phyloP scores from a whole-genome alignment of 2,888 invertebrate genomes.

The Ectemnius continuus region DNA sequence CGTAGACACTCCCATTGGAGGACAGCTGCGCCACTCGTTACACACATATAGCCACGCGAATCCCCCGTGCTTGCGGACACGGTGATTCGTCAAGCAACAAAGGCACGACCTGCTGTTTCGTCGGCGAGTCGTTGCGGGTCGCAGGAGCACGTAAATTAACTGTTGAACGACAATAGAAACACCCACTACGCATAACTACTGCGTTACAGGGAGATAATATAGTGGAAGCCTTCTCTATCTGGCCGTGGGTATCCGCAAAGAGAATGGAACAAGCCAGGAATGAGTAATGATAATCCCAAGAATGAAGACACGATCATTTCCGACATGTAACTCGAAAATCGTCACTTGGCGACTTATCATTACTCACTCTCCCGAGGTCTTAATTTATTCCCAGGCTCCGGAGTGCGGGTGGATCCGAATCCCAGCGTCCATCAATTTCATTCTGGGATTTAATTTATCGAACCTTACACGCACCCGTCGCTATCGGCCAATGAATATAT shows the following conservation, averaged over 20 bases:
- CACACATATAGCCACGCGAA: constrained; percentile 19
- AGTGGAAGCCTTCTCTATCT: constrained; percentile 17
- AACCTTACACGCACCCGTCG: constrained; percentile 46
- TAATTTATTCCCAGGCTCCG: constrained; percentile 46
- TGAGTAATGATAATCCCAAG: constrained; percentile 46
- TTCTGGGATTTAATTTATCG: constrained; percentile 38
- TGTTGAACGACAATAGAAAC: constrained; percentile 26
- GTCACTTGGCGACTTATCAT: constrained; percentile 47
- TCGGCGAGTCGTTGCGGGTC: constrained; percentile 13
- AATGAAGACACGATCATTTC: constrained; percentile 42
- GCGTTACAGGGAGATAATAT: constrained; percentile 24
- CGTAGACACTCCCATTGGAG: constrained; percentile 37
- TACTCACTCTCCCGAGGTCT: constrained; percentile 42
- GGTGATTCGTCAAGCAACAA: constrained; percentile 21
- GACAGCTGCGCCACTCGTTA: constrained; percentile 41
- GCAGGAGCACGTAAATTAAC: constrained; percentile 31
- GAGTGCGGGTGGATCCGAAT: constrained; percentile 34
- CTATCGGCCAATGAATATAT: constrained; percentile 40
- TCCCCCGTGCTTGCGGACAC: constrained; percentile 3
- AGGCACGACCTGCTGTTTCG: constrained; percentile 16
- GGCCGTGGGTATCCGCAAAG: constrained; percentile 4
- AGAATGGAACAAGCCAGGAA: constrained; percentile 13
- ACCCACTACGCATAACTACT: constrained; percentile 15
- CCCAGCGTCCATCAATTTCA: constrained; percentile 48
- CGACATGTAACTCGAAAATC: constrained; percentile 43